Evolutionary conservation across 2,797 vertebrate genomes (phyloP).

Genomic region (Taeniopygia guttata): DNA sequence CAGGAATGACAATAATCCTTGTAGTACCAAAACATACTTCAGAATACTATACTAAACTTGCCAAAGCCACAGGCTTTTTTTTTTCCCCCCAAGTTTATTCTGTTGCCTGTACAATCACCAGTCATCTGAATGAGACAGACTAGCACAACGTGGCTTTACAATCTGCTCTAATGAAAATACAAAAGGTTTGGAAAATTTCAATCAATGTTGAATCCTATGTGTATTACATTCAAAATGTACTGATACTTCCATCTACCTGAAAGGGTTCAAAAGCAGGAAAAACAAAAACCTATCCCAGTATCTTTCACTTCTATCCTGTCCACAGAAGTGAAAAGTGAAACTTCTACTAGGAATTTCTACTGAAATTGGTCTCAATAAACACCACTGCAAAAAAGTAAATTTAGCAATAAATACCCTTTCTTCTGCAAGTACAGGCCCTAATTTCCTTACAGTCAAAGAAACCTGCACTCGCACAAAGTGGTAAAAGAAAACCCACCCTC

Average conservation of each 20-base stretch:
- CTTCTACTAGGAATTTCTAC: background rate
- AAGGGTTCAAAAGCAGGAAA: background rate
- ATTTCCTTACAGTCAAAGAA: background rate
- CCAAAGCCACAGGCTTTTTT: background rate
- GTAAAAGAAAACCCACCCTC: background rate
- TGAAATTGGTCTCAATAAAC: background rate
- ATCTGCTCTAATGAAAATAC: background rate
- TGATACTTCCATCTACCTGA: background rate
- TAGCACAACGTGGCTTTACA: accelerated
- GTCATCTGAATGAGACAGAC: background rate
- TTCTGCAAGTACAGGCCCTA: background rate
- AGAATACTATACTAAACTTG: background rate
- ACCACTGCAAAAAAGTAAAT: background rate
- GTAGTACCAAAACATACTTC: background rate
- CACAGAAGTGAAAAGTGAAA: background rate
- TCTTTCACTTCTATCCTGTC: background rate
- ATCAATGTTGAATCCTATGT: background rate
- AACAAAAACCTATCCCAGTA: background rate
- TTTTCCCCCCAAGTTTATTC: background rate
- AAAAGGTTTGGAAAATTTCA: background rate
- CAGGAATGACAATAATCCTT: background rate
- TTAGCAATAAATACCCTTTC: background rate
- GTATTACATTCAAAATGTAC: background rate
- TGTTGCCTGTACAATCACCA: background rate
- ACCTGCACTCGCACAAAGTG: background rate